A percentile compares a stretch with the other conserved stretches of the same genome.
These are phyloP conservation scores for Apeira syringaria DNA, from an alignment of 2,888 invertebrate species.

Conservation along the genomic window DNA sequence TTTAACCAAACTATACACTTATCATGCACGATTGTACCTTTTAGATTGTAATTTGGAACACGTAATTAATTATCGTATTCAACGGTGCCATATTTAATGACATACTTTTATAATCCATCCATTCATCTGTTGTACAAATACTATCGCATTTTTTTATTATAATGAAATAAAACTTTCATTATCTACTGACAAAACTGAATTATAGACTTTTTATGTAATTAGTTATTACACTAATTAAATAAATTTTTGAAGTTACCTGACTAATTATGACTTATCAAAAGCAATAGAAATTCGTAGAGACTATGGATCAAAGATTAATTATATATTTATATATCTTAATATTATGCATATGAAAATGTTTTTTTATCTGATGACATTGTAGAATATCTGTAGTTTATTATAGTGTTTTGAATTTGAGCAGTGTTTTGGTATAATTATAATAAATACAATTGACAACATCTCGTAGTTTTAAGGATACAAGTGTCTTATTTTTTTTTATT, in stretches of 20 bases:
- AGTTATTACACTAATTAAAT: too few species aligned
- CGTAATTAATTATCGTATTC: constrained; percentile 23
- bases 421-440: too few species aligned
- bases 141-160: not conserved
- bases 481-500: too few species aligned
- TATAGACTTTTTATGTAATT: constrained; percentile 6
- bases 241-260: constrained; percentile 4
- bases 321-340: constrained; percentile 1
- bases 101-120: constrained; percentile 16
- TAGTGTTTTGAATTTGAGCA: too few species aligned
- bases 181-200: not conserved
- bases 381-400: too few species aligned
- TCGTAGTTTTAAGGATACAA: too few species aligned
- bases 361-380: too few species aligned
- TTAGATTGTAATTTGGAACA: constrained; percentile 22
- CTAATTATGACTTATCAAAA: constrained; percentile 9
- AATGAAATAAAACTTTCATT: not conserved
- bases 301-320: not conserved
- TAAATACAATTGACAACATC: too few species aligned
- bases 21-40: constrained; percentile 40
- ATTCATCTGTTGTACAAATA: constrained; percentile 5
- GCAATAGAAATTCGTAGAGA: constrained; percentile 6
- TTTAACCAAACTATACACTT: constrained; percentile 47
- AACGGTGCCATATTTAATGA: constrained; percentile 22
- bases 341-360: not conserved